These are phyloP conservation scores for Eira barbara DNA, from an alignment of 2,113 vertebrate genomes.

Conservation along the genomic window DNA sequence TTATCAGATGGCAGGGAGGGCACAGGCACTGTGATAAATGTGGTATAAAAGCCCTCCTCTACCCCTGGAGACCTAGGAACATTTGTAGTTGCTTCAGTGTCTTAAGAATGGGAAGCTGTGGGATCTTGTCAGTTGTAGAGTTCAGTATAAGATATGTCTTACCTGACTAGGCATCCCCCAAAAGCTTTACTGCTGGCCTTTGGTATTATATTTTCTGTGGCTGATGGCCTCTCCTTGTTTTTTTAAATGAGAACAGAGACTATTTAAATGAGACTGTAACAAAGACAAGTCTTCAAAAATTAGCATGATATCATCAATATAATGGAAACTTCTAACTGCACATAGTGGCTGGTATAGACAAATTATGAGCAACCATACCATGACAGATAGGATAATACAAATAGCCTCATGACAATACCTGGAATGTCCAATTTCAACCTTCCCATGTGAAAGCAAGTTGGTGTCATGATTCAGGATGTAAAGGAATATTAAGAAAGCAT, in stretches of 20 bases:
- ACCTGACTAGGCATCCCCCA: background rate
- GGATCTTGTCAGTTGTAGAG: background rate
- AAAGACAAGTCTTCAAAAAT: background rate
- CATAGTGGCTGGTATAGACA: background rate
- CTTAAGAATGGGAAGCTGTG: background rate
- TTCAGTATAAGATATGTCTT: background rate
- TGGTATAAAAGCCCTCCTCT: background rate
- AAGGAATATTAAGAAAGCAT: background rate
- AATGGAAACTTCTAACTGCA: background rate
- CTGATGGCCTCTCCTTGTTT: background rate
- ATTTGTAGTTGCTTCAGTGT: background rate
- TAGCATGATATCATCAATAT: background rate
- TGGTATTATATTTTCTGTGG: background rate
- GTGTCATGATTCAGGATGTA: background rate
- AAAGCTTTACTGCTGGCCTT: background rate
- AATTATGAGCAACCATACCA: background rate
- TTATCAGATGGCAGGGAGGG: background rate
- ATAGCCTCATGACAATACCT: background rate
- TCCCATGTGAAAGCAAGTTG: background rate
- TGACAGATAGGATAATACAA: background rate
- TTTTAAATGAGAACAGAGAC: background rate
- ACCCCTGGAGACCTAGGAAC: background rate
- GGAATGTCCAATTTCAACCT: background rate
- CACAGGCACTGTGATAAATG: background rate
- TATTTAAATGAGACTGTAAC: background rate